Evolutionary conservation across 2,797 vertebrate genomes (phyloP), one percentile per base, ranked within the genome.

Genomic region (Falco peregrinus): DNA sequence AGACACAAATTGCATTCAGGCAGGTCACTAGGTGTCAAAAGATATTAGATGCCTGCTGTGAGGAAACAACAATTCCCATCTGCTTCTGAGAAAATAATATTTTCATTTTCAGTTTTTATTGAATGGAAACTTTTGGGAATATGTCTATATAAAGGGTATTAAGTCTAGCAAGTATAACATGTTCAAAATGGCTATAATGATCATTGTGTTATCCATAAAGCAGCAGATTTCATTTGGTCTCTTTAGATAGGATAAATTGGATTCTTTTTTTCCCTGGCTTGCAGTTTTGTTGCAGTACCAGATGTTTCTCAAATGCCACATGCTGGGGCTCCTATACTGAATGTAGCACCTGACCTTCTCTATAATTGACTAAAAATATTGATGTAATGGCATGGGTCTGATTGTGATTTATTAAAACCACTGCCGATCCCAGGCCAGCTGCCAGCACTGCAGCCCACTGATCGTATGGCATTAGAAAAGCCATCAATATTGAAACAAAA

Each of bases 391-490:
- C 99, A 99, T 98, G 98, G 98, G 99, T 99, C 99, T 99, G 99
- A 99, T 99, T 99, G 99, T 99, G 99, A 99, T 99, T 99, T 99
- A 99, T 99, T 99, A 99, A 99, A 99, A 99, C 98, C 98, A 98
- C 97, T 98, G 98, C 98, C 97, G 98, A 99, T 99, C 99, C 98
- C 98, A 98, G 99, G 99, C 99, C 98, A 98, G 95, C 98, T 99
- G 99, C 99, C 99, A 99, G 98, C 98, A 98, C 98, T 98, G 98
- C 98, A 98, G 98, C 98, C 98, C 98, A 97, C 98, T 99, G 98
- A 99, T 99, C 99, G 98, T 98, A 98, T 98, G 98, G 98, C 99
- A 99, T 99, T 99, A 99, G 99, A 98, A 98, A 99, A 99, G 98
- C 98, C 99, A 99, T 99, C 99, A 99, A 99, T 99, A 99, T 98